phyloP scores from a whole-genome alignment of 2,797 vertebrate species.

The Spondyliosoma cantharus region DNA sequence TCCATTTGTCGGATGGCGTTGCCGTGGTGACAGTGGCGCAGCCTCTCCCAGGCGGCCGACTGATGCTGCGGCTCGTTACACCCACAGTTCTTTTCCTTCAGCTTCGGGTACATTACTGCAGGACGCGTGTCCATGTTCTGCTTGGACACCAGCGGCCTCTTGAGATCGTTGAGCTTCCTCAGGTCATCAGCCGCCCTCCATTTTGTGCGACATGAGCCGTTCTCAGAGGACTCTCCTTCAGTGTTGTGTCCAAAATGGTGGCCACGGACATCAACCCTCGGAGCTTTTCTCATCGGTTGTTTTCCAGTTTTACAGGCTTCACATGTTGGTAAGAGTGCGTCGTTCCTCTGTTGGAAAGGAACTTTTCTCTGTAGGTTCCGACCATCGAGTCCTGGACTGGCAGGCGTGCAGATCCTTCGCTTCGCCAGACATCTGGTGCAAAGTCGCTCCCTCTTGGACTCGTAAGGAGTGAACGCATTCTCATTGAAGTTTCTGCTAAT shows the following conservation, averaged over 20 bases:
- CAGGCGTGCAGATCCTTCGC: conserved; percentile 18
- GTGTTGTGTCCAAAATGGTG: conserved; percentile 47
- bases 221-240: conserved; percentile 74
- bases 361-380: conserved; percentile 61
- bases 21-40: conserved; percentile 54
- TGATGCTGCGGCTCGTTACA: conserved; percentile 59
- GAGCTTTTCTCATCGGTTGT: conserved; percentile 34
- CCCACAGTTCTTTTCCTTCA: conserved; percentile 67
- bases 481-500: conserved; percentile 38
- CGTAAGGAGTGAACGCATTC: conserved; percentile 31
- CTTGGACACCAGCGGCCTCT: conserved; percentile 55
- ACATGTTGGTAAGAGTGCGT: conserved; percentile 57
- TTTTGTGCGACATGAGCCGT: conserved; percentile 51
- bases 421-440: conserved; percentile 79
- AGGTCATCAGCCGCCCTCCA: conserved; percentile 23
- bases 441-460: conserved; percentile 57
- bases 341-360: conserved; percentile 66
- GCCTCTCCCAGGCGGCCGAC: conserved; percentile 40
- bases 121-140: conserved; percentile 68
- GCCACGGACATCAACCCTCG: conserved; percentile 15
- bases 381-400: conserved; percentile 28
- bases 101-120: conserved; percentile 39
- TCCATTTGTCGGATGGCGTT: conserved; percentile 62
- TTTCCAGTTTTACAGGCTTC: conserved; percentile 67
- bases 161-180: conserved; percentile 24